These are phyloP conservation scores for Galagoides demidoff DNA, from an alignment of 2,797 vertebrate genomes.

Conservation along the genomic window DNA sequence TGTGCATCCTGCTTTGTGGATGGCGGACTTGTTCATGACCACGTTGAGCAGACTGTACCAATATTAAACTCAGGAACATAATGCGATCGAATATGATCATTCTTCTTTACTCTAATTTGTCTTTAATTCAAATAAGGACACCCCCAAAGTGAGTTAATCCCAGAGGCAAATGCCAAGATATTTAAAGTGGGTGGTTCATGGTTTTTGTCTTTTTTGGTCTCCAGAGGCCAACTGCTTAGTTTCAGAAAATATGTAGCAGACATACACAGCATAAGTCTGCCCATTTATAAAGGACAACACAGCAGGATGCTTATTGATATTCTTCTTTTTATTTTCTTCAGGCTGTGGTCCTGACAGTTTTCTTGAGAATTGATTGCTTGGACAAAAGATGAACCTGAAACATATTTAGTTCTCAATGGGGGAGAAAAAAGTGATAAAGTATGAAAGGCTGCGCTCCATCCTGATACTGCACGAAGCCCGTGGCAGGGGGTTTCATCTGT, in stretches of 20 bases:
- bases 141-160: conserved; percentile 48
- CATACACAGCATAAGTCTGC: conserved; percentile 6
- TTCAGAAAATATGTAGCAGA: conserved; percentile 38
- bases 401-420: not conserved
- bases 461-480: not conserved
- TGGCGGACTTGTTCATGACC: not conserved
- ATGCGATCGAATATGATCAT: not conserved
- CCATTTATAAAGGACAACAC: conserved; percentile 40
- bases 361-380: conserved; percentile 60
- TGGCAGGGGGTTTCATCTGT: not conserved
- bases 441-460: not conserved
- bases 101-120: conserved; percentile 46
- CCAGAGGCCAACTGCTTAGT: not conserved
- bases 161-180: conserved; percentile 16
- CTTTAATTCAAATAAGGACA: conserved; percentile 61
- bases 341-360: conserved; percentile 51
- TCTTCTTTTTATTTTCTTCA: conserved; percentile 61
- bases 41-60: not conserved
- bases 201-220: not conserved
- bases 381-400: conserved; percentile 70
- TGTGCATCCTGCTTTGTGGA: not conserved
- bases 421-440: conserved; percentile 26
- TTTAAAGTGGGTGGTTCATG: not conserved
- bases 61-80: conserved; percentile 53
- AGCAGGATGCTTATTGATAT: conserved; percentile 64